Conservation (phyloP, 2,797 vertebrate species). For the Morus bassanus region DNA sequence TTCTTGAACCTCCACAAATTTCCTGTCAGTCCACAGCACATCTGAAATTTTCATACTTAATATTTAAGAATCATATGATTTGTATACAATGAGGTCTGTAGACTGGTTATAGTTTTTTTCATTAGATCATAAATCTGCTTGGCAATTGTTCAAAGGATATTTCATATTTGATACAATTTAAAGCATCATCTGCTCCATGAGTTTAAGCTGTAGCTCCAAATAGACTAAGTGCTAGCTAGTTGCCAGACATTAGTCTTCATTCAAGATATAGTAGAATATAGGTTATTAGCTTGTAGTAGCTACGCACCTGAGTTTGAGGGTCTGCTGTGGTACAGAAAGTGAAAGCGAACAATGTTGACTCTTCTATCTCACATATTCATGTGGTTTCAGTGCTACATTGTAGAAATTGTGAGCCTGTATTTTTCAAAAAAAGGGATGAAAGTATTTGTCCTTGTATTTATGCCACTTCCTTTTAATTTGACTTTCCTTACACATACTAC, state of each 20-base stretch:
- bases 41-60: not conserved
- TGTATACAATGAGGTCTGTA: not conserved
- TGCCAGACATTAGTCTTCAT: not conserved
- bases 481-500: not conserved
- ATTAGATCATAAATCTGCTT: not conserved
- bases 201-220: not conserved
- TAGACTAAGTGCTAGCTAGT: not conserved
- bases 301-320: not conserved
- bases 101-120: not conserved
- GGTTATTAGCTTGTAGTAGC: not conserved
- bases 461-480: accelerated
- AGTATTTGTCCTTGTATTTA: not conserved
- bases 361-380: not conserved
- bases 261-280: not conserved
- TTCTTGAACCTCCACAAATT: not conserved
- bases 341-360: not conserved
- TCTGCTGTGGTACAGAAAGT: not conserved
- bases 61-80: not conserved
- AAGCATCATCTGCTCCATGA: not conserved
- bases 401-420: not conserved
- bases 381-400: not conserved
- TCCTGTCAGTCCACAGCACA: not conserved
- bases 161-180: not conserved
- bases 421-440: not conserved
- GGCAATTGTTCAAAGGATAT: not conserved